phyloP scores from a whole-genome alignment of 2,797 vertebrate genomes.

The Malurus leucopterus region DNA sequence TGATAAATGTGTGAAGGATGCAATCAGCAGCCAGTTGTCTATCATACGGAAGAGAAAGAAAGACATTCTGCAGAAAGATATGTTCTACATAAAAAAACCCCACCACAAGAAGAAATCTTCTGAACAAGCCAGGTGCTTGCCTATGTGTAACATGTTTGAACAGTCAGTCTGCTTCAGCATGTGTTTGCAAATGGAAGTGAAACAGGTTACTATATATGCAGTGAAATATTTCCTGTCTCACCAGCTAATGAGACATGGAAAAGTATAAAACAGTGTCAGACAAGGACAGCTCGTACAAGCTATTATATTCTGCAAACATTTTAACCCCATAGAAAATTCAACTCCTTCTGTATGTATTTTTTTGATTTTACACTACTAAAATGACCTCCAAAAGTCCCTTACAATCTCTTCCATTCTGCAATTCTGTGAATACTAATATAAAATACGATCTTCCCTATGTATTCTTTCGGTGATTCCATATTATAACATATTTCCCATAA shows the following conservation, averaged over 20 bases:
- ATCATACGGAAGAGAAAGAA: background rate
- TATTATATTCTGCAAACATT: background rate
- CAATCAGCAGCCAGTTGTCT: background rate
- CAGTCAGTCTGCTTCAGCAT: background rate
- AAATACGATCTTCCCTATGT: background rate
- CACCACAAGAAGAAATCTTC: background rate
- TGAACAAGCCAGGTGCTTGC: background rate
- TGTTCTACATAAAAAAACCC: background rate
- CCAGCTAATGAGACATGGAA: background rate
- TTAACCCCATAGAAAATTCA: background rate
- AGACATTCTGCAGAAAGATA: background rate
- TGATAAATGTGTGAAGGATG: background rate
- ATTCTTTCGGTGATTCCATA: background rate
- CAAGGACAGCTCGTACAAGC: background rate
- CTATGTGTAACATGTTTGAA: background rate
- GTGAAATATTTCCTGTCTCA: background rate
- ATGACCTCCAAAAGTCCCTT: background rate
- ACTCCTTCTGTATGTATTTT: background rate
- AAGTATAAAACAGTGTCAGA: background rate
- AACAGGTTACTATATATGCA: background rate
- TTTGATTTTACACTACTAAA: accelerated
- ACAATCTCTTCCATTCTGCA: background rate
- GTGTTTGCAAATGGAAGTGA: background rate
- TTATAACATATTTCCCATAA: background rate
- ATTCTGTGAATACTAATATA: background rate